Evolutionary conservation across 2,113 vertebrate genomes (phyloP), one percentile per base, ranked within the genome.

Genomic region (Tupaia chinensis): DNA sequence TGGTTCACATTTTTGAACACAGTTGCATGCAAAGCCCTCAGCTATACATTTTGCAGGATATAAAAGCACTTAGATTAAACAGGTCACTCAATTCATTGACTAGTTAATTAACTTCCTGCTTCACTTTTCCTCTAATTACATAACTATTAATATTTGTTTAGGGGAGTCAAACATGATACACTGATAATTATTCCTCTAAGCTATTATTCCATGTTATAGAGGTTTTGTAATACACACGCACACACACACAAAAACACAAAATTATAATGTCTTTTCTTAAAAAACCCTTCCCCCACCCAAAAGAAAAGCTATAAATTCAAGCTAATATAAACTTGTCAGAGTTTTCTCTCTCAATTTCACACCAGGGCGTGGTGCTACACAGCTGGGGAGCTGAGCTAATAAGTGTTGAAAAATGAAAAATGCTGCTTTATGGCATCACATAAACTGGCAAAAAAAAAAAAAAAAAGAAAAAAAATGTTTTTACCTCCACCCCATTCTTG

Each of bases 371-470:
- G 98, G 98, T 97, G 95, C 95, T 95, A 14, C 96, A 92, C 97
- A 98, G 98, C 97, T 98, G 98, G 98, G 92, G 79, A 98, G 95
- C 97, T 98, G 98, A 98, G 95, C 97, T 98, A 98, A 93, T 96
- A 98, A 98, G 82, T 95, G 96, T 58, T 98, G 97, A 98, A 98
- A 98, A 98, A 98, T 90, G 58, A 95, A 98, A 98, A 98, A 97
- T 0, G 0, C 92, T 98, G 89, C 86, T 97, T 98, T 98, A 98
- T 96, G 95, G 97, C 96, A 98, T 98, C 97, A 97, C 22, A 78
- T 97, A 98, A 98, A 98, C 91, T 97, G 95, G 95, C 97, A 97
- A 86, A 94, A 95, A 76, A 95, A 81, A 88, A 44, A 44, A 44
- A 44, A 44, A 44, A 44, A 44, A 44, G 5, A 44, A 5, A 44